phyloP scores from a whole-genome alignment of 35 echinoderm and acorn worm species.

The Heliocidaris erythrogramma region DNA sequence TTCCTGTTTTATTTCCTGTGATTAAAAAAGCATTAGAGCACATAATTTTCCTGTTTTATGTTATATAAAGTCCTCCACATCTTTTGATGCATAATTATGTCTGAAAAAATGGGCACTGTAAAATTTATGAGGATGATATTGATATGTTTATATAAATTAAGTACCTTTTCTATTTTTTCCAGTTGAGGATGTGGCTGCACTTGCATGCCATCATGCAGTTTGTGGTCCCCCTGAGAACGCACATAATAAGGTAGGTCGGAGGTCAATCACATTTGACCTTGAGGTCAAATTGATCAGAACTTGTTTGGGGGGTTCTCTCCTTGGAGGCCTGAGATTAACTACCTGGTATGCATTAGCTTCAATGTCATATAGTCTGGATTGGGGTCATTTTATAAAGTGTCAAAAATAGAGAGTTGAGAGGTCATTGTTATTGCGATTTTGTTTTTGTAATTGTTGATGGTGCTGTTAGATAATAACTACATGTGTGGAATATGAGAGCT shows the following conservation, averaged over 20 bases:
- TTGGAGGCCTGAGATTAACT: not conserved
- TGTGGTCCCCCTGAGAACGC: constrained; percentile 70
- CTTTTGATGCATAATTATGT: not conserved
- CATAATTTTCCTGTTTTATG: not conserved
- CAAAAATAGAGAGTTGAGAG: not conserved
- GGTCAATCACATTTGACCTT: not conserved
- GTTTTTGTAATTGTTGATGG: not conserved
- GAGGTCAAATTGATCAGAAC: constrained; percentile 22
- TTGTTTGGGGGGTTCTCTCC: not conserved
- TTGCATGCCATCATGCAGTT: constrained; percentile 82
- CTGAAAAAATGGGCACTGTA: not conserved
- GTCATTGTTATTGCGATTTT: not conserved
- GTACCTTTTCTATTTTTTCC: not conserved
- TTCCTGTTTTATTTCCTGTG: constrained; percentile 5
- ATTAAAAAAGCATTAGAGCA: not conserved
- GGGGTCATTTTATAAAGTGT: too few relatives aligned
- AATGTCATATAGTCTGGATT: too few relatives aligned
- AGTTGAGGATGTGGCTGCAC: constrained; percentile 87
- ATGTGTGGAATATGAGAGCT: too few relatives aligned
- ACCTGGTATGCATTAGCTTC: not conserved
- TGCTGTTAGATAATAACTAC: not conserved
- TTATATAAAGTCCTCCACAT: not conserved
- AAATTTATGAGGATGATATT: not conserved
- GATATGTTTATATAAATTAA: too few relatives aligned
- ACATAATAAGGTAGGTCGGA: constrained; percentile 70